Conservation (phyloP, 2,113 vertebrate genomes). For the Paratilapia polleni region DNA sequence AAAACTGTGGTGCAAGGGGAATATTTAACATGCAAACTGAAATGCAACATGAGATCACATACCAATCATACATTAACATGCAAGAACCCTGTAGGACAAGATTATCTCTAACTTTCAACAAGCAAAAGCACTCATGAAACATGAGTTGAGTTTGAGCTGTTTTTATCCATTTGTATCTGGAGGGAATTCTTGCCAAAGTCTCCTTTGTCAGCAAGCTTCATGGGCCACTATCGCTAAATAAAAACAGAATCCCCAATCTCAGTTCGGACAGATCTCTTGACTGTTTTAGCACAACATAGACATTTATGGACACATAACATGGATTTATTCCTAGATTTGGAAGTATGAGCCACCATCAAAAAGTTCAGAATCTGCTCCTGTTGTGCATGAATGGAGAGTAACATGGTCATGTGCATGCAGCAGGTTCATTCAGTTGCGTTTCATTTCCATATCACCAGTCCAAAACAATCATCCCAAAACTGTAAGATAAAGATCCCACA, state of each 20-base stretch:
- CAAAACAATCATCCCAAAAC: too few relatives aligned
- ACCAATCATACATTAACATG: not conserved
- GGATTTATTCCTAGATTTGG: not conserved
- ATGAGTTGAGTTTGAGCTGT: too few relatives aligned
- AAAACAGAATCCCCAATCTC: not conserved
- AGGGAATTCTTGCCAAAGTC: too few relatives aligned
- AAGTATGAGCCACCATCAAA: rapidly evolving
- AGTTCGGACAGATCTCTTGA: not conserved
- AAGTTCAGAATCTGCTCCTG: not conserved
- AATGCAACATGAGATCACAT: not conserved
- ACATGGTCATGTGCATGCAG: too few relatives aligned
- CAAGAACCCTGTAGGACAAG: not conserved
- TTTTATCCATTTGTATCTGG: too few relatives aligned
- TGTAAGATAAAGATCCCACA: too few relatives aligned
- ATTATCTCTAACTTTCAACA: not conserved
- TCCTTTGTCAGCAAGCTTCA: too few relatives aligned
- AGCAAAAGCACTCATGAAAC: rapidly evolving
- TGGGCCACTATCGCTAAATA: not conserved
- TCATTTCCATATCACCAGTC: too few relatives aligned
- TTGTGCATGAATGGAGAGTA: too few relatives aligned
- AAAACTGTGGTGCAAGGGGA: not conserved
- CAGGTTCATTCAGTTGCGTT: too few relatives aligned
- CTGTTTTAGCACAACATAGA: not conserved
- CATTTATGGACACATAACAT: too few relatives aligned
- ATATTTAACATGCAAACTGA: not conserved